Evolutionary conservation across 2,888 invertebrate genomes (phyloP).

Genomic region (Diachrysia chrysitis): DNA sequence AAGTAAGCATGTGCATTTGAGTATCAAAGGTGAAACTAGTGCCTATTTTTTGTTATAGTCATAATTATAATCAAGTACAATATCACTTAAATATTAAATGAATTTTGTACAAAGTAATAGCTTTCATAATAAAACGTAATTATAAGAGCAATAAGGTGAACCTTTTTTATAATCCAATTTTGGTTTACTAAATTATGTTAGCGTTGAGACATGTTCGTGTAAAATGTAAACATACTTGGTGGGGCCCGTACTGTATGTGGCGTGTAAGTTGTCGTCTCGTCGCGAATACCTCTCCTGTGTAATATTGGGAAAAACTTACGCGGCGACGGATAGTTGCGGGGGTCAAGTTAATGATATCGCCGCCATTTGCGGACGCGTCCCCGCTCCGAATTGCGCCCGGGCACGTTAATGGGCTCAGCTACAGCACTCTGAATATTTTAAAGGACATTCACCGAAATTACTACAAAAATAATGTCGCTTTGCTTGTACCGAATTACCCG

Average conservation of each 20-base stretch:
- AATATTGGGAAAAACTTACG: constrained; percentile 87
- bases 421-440: constrained; percentile 88
- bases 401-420: constrained; percentile 87
- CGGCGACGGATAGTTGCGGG: constrained; percentile 83
- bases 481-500: constrained; percentile 88
- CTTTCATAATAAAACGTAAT: constrained; percentile 48
- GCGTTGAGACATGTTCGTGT: constrained; percentile 52
- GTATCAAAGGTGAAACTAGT: constrained; percentile 28
- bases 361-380: constrained; percentile 87
- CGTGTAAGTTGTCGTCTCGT: constrained; percentile 66
- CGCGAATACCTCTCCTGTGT: constrained; percentile 81
- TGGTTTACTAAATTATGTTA: constrained; percentile 46
- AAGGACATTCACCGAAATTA: constrained; percentile 89
- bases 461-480: constrained; percentile 89
- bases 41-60: constrained; percentile 6
- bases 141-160: constrained; percentile 38
- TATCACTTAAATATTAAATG: constrained; percentile 24
- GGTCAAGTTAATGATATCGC: constrained; percentile 89
- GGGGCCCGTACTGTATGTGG: constrained; percentile 50
- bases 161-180: constrained; percentile 46
- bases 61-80: constrained; percentile 30
- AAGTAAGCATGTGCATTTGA: constrained; percentile 17
- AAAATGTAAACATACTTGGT: constrained; percentile 71
- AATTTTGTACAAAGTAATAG: constrained; percentile 33
- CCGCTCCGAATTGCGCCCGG: constrained; percentile 85